Base-by-base conservation (phyloP, 2,113 vertebrate species). In the Clarias macrocephalus region DNA sequence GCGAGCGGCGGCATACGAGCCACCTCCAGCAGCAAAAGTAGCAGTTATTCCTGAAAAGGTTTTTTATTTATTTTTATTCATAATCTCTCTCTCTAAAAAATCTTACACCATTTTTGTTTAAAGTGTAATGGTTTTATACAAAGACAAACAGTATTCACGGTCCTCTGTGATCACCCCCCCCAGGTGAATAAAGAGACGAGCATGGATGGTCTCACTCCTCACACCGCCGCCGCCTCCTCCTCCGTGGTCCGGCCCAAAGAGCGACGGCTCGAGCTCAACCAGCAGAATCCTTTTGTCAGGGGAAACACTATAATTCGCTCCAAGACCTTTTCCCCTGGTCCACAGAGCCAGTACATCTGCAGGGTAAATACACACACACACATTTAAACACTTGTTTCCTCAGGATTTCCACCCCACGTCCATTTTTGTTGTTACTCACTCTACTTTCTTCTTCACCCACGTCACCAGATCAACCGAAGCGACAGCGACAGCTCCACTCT, bases 401-500 rank as follows among this genome's bases (percentile, higher is more conserved):
- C 66, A 83, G 1, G 5, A 25, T 42, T 37, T 62, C 28, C 82
- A 63, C 48, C 30, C 57, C 48, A 23, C 57, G n/a, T 52, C 33
- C 25, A 0, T 79, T 85, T 25, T 12, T 57, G 19, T 48, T 7
- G 1, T 48, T 48, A 48, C 28, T 80, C 10, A 37, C 21, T 62
- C 3, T 25, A 13, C 18, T 48, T 63, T 23, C 10, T 60, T 42
- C 23, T 81, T 62, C 23, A 62, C n/a, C 23, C 56, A n/a, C 15
- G 21, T 70, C 87, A 81, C 0, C 93, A 99, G 98, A 96, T 99
- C 80, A 99, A 99, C 86, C 97, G 98, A 88, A 99, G 98, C 0
- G 98, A 99, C 30, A 99, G 98, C 30, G 98, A 99, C 94, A 99
- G 98, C 91, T 99, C 98, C 89, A 99, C 98, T 0, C 93, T 99